A percentile compares a stretch with the other conserved stretches of the same genome.
These are phyloP conservation scores for Neomonachus schauinslandi DNA, from an alignment of 2,113 vertebrate genomes.

Conservation along the genomic window DNA sequence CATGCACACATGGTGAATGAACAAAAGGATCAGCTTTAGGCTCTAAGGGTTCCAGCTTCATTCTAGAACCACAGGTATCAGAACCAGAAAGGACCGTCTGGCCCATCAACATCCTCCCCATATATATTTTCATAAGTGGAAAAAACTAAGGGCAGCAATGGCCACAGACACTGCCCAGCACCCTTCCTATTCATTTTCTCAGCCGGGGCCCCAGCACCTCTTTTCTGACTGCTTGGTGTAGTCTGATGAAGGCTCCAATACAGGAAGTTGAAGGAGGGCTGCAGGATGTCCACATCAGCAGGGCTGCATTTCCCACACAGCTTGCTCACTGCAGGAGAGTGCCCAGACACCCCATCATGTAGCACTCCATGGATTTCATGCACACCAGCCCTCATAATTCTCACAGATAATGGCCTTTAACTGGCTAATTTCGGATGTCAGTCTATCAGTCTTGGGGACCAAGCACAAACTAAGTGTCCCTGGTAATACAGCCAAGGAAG, in stretches of 20 bases:
- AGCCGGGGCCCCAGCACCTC: constrained; percentile 87
- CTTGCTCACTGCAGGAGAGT: constrained; percentile 90
- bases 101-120: background rate
- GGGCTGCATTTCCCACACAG: constrained; percentile 90
- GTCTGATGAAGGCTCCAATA: constrained; percentile 92
- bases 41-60: background rate
- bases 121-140: background rate
- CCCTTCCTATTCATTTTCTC: background rate
- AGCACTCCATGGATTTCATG: background rate
- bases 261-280: constrained; percentile 94
- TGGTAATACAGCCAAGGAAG: background rate
- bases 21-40: background rate
- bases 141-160: background rate
- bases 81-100: background rate
- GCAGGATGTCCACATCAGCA: constrained; percentile 86
- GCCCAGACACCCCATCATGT: background rate
- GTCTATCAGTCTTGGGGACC: background rate
- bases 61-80: background rate
- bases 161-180: background rate
- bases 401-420: background rate
- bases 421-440: background rate
- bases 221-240: constrained; percentile 88
- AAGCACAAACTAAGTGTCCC: background rate
- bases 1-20: background rate
- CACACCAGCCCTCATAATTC: background rate